phyloP scores from a whole-genome alignment of 30 jellyfish, hydroid and myxozoan genomes.

The Phacellophora camtschatica region DNA sequence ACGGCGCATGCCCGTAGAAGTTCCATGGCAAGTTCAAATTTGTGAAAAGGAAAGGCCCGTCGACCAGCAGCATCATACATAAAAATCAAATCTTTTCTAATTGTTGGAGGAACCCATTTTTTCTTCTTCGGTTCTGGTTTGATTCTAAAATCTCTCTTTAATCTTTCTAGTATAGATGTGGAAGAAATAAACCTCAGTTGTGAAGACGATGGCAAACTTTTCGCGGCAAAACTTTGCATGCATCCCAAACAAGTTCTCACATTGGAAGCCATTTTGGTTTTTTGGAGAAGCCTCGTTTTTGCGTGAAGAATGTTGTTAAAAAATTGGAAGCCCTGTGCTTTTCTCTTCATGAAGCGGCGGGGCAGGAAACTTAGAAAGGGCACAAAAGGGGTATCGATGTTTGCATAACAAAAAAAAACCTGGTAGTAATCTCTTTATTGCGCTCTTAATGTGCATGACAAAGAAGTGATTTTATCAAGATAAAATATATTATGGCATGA shows the following conservation, averaged over 20 bases:
- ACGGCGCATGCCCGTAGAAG: conserved; percentile 42
- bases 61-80: conserved; percentile 9
- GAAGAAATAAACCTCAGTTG: conserved; percentile 4
- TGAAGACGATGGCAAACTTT: background rate
- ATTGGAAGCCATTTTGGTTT: conserved; percentile 28
- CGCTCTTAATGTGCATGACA: too few relatives aligned
- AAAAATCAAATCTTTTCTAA: conserved; percentile 35
- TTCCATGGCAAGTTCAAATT: conserved; percentile 42
- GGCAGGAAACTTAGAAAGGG: too few relatives aligned
- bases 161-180: conserved; percentile 10
- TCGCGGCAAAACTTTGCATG: conserved; percentile 4
- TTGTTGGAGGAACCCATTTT: conserved; percentile 4
- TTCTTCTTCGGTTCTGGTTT: conserved; percentile 20
- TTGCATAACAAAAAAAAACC: too few relatives aligned
- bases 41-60: conserved; percentile 33
- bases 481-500: too few relatives aligned
- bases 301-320: background rate
- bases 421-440: too few relatives aligned
- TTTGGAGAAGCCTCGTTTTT: background rate
- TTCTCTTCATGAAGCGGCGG: background rate
- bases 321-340: background rate
- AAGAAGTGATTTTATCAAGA: too few relatives aligned
- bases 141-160: conserved; percentile 28
- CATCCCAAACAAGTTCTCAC: conserved; percentile 24
- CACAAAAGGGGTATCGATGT: too few relatives aligned